phyloP scores from a whole-genome alignment of 2,888 invertebrate species.

The Eupelmus urozonus region DNA sequence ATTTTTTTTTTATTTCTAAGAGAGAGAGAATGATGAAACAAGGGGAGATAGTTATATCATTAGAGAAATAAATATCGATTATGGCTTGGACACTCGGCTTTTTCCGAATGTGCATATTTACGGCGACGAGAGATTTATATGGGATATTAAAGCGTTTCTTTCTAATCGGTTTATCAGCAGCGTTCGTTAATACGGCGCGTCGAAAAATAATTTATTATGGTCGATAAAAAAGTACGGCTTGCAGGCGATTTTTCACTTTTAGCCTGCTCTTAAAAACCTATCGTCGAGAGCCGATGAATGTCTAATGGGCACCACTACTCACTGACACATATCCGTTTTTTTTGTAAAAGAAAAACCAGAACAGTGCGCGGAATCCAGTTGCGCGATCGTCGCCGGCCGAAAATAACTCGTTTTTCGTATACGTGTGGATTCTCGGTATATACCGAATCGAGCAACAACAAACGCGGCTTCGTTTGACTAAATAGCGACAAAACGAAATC shows the following conservation, averaged over 20 bases:
- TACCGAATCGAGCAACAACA: constrained; percentile 20
- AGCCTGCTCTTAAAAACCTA: too few relatives aligned
- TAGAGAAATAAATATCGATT: not conserved
- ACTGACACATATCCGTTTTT: not conserved
- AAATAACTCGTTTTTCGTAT: constrained; percentile 18
- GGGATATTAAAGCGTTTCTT: too few relatives aligned
- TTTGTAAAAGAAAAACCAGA: not conserved
- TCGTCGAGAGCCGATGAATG: too few relatives aligned
- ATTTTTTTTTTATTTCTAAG: too few relatives aligned
- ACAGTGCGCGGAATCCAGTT: not conserved
- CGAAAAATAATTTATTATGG: too few relatives aligned
- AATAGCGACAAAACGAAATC: constrained; percentile 41
- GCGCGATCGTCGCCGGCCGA: not conserved
- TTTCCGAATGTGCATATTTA: not conserved
- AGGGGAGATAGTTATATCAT: not conserved
- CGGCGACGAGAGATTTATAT: too few relatives aligned
- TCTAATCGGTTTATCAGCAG: too few relatives aligned
- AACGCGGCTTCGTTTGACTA: constrained; percentile 33
- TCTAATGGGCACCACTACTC: too few relatives aligned
- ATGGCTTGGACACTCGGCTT: not conserved
- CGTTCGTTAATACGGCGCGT: too few relatives aligned
- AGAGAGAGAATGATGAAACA: not conserved
- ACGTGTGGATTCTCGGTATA: not conserved
- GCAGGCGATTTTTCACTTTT: too few relatives aligned
- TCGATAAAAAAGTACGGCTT: too few relatives aligned